A percentile compares a stretch with the other conserved stretches of the same genome.
Conservation (phyloP, 2,797 vertebrate species). For the Ctenopoma multispine region DNA sequence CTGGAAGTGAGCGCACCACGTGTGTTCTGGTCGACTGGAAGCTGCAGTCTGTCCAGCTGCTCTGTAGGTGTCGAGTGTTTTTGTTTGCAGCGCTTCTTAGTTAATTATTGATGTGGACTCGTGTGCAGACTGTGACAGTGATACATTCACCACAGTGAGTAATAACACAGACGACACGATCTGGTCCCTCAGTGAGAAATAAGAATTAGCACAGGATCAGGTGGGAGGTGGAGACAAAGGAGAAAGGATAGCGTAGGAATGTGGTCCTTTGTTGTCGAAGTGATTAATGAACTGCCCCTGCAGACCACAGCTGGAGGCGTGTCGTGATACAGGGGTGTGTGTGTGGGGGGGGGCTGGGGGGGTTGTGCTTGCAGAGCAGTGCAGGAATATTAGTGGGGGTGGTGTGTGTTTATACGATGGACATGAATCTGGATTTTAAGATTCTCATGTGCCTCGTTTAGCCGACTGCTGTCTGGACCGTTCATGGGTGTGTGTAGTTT, state of each 20-base stretch:
- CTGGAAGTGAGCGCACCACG: too few species aligned
- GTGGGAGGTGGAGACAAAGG: slow-evolving; percentile 58
- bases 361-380: slow-evolving; percentile 26
- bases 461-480: too few species aligned
- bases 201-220: slow-evolving; percentile 3
- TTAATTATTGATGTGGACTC: too few species aligned
- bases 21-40: too few species aligned
- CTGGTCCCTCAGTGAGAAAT: background rate
- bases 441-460: background rate
- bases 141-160: too few species aligned
- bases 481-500: too few species aligned
- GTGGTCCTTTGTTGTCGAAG: slow-evolving; percentile 70
- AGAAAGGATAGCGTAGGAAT: slow-evolving; percentile 63
- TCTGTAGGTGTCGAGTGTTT: too few species aligned
- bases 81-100: too few species aligned
- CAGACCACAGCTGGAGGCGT: slow-evolving; percentile 70
- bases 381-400: slow-evolving; percentile 17
- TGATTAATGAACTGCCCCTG: slow-evolving; percentile 70
- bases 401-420: slow-evolving; percentile 33
- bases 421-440: slow-evolving; percentile 27
- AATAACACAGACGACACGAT: too few species aligned
- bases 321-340: slow-evolving; percentile 39
- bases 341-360: slow-evolving; percentile 30
- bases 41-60: too few species aligned
- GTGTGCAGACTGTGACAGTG: too few species aligned